Evolutionary conservation across 2,113 vertebrate genomes (phyloP).

Genomic region (Hyaena hyaena): DNA sequence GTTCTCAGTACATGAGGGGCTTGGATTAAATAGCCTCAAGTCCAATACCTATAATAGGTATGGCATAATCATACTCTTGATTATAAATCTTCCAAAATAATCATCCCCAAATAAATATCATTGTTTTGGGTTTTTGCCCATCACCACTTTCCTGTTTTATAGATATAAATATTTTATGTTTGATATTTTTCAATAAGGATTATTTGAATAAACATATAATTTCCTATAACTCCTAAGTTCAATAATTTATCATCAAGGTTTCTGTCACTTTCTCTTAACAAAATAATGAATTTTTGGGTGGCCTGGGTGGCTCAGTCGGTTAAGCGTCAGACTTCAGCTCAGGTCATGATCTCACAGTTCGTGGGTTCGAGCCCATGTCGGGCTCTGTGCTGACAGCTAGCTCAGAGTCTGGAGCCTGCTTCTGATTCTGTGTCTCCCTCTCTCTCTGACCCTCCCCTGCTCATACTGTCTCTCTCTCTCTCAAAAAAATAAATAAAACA

Average conservation of each 20-base stretch:
- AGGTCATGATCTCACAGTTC: too few relatives aligned
- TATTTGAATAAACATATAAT: constrained; percentile 30
- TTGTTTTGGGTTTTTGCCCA: constrained; percentile 31
- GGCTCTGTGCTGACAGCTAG: too few relatives aligned
- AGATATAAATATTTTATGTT: constrained; percentile 14
- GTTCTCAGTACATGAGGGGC: background rate
- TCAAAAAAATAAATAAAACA: too few relatives aligned
- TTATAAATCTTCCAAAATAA: background rate
- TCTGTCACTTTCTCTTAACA: constrained; percentile 18
- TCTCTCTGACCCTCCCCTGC: too few relatives aligned
- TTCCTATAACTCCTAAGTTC: background rate
- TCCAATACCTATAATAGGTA: background rate
- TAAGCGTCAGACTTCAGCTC: too few relatives aligned
- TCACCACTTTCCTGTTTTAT: background rate
- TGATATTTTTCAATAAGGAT: constrained; percentile 29
- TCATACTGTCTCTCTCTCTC: too few relatives aligned
- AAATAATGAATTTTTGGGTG: constrained; percentile 14
- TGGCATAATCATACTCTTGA: background rate
- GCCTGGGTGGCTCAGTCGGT: too few relatives aligned
- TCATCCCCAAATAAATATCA: background rate
- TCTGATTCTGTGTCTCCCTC: too few relatives aligned
- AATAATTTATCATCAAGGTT: constrained; percentile 1
- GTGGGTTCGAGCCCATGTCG: too few relatives aligned
- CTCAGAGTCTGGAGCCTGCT: too few relatives aligned
- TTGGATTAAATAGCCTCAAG: background rate